Evolutionary conservation across 2,113 vertebrate genomes (phyloP), one percentile per base, ranked within the genome.

Genomic region (Hiodon alosoides): DNA sequence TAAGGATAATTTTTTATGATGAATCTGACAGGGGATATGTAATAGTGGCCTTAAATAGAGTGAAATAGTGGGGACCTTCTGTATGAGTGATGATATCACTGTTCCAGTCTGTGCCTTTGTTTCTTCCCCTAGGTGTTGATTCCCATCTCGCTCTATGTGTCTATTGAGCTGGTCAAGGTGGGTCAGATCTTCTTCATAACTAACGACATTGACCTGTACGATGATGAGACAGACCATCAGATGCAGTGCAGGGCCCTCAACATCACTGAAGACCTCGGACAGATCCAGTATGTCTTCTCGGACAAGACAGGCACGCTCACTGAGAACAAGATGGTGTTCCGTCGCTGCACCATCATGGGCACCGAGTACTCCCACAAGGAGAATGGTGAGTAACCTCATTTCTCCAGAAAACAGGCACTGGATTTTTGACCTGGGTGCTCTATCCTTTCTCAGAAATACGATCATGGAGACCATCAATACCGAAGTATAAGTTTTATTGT

Each of bases 311-410:
- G 97, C 76, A 99, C 96, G 0, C 91, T 99, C 51, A 99, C 96
- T 0, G 96, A 99, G 83, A 99, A 98, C 83, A 98, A 95, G 89
- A 98, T 99, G 97, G 95, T 96, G 76, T 98, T 98, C 86, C 90
- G 96, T 46, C 89, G 95, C 68, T 98, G 96, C 82, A 93, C 93
- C 6, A 90, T 99, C 77, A 93, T 94, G 79, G 96, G 96, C 47
- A 86, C 88, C 0, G 96, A 99, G 76, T 98, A 95, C 86, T 89
- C 94, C 10, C 96, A 98, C 59, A 92, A 94, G 77, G 95, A 94
- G n/a, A 98, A 98, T 0, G 94, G 96, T 97, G 85, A 87, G 93
- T 81, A 83, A 55, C 31, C 13, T 10, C 7, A 31, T 3, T 5
- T 9, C 58, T 1, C 54, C 52, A 31, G 31, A 31, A 31, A 31